Evolutionary conservation across 2,113 vertebrate species (phyloP).

Genomic region (Geococcyx californianus): DNA sequence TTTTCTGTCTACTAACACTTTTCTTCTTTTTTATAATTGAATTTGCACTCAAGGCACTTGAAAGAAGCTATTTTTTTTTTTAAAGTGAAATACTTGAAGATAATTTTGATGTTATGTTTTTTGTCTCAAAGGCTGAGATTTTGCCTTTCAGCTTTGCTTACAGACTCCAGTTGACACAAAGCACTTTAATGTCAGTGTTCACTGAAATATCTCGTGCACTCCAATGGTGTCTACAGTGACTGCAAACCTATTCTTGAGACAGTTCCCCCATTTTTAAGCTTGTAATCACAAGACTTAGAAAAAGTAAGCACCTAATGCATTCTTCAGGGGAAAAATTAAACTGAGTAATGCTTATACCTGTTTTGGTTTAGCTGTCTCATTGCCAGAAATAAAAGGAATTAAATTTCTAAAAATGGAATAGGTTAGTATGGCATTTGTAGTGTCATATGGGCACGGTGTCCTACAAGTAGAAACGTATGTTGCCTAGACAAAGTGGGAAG

Average conservation of each 20-base stretch:
- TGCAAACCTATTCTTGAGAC: neutral
- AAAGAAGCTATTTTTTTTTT: neutral
- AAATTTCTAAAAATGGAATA: neutral
- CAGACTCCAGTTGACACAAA: neutral
- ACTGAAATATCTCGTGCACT: neutral
- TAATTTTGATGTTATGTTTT: neutral
- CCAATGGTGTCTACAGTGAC: neutral
- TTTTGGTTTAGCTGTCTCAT: conserved; percentile 36
- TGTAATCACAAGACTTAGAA: neutral
- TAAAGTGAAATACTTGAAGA: neutral
- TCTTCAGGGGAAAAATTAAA: neutral
- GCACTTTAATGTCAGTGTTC: neutral
- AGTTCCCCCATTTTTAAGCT: neutral
- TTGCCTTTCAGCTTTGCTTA: neutral
- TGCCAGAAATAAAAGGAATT: neutral
- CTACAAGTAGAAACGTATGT: neutral
- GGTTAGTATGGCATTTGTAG: neutral
- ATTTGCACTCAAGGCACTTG: neutral
- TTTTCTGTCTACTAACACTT: conserved; percentile 1
- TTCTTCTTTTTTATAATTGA: neutral
- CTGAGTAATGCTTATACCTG: conserved; percentile 23
- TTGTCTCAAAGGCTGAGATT: conserved; percentile 8
- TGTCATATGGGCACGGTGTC: neutral
- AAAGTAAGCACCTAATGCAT: neutral
- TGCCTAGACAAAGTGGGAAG: neutral